Evolutionary conservation across 1,140 invertebrate species (phyloP).

Genomic region (Helicoverpa armigera): DNA sequence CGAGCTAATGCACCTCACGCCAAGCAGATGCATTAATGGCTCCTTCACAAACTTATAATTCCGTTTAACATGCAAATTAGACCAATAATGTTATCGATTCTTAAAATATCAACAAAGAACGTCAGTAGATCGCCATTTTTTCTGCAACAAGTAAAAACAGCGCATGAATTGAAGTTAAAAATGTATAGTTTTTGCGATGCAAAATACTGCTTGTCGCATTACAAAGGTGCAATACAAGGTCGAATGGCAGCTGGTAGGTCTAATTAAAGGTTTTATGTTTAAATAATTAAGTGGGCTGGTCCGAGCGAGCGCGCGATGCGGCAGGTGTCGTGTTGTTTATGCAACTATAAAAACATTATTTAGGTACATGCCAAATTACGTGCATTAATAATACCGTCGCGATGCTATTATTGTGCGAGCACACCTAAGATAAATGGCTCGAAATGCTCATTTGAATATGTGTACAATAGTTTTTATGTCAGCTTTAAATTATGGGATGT

Average conservation of each 20-base stretch:
- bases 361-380: conserved; percentile 77
- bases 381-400: conserved; percentile 64
- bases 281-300: conserved; percentile 82
- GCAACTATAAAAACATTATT: conserved; percentile 82
- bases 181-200: conserved; percentile 57
- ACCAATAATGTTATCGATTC: conserved; percentile 51
- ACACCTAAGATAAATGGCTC: conserved; percentile 54
- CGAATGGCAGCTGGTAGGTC: conserved; percentile 74
- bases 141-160: conserved; percentile 43
- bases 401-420: conserved; percentile 50
- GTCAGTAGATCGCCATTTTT: conserved; percentile 48
- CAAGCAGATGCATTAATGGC: conserved; percentile 50
- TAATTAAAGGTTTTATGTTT: conserved; percentile 85
- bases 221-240: conserved; percentile 83
- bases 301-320: conserved; percentile 23
- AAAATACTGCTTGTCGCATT: conserved; percentile 61
- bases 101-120: conserved; percentile 58
- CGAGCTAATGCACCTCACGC: neutral
- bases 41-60: conserved; percentile 22
- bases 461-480: conserved; percentile 33
- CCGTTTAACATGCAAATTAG: conserved; percentile 53
- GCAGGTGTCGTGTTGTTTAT: conserved; percentile 78
- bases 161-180: conserved; percentile 49
- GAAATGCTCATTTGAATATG: conserved; percentile 41
- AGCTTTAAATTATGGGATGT: conserved; percentile 14